Evolutionary conservation across 2,888 invertebrate genomes (phyloP).

Genomic region (Lepeophtheirus nordmannii): DNA sequence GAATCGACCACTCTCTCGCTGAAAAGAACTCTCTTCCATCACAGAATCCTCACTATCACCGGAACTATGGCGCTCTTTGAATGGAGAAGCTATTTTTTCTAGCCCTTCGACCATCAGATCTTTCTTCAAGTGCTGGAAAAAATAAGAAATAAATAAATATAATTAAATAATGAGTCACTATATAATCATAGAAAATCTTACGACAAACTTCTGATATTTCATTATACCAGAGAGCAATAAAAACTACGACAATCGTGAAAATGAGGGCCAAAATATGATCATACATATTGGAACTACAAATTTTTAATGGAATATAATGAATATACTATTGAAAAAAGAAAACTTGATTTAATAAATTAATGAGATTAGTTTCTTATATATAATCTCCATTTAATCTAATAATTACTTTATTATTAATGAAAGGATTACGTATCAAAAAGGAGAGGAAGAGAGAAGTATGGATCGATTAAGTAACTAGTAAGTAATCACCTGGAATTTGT

Average conservation of each 20-base stretch:
- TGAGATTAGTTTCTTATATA: no score
- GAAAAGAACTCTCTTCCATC: no score
- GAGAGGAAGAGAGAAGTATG: no score
- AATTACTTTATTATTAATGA: no score
- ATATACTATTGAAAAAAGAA: no score
- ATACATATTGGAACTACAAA: not conserved
- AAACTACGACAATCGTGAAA: not conserved
- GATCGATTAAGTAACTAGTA: no score
- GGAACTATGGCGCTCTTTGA: not conserved
- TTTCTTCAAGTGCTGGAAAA: conserved; percentile 2
- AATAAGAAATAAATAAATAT: not conserved
- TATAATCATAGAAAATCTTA: not conserved
- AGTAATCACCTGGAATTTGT: no score
- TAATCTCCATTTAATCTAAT: no score
- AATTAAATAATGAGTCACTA: not conserved
- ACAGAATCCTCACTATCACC: no score
- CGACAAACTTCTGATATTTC: not conserved
- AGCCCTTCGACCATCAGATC: not conserved
- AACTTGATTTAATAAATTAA: no score
- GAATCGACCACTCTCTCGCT: not conserved
- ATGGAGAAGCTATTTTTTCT: not conserved
- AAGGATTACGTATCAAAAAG: no score
- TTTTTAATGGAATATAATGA: no score
- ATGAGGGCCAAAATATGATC: not conserved
- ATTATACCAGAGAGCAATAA: not conserved